These are phyloP conservation scores for Thymelicus acteon DNA, from an alignment of 2,888 invertebrate genomes.

Conservation along the genomic window DNA sequence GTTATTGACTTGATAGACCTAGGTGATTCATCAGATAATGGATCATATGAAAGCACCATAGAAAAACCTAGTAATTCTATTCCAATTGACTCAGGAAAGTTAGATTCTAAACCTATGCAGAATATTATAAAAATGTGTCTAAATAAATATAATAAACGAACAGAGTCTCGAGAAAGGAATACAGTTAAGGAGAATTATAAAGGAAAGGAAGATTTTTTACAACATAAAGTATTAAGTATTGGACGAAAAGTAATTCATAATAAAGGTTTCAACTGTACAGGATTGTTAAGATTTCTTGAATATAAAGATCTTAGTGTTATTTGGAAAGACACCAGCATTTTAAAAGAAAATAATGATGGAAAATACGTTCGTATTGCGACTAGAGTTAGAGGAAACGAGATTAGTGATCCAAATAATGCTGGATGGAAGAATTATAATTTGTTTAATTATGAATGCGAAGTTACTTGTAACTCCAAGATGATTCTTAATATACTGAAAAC, in stretches of 20 bases:
- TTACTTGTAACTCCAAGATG: conserved; percentile 36
- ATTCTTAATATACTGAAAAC: conserved; percentile 26
- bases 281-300: conserved; percentile 68
- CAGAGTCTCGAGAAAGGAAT: conserved; percentile 43
- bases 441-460: conserved; percentile 17
- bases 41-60: conserved; percentile 45
- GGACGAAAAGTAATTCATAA: conserved; percentile 69
- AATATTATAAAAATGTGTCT: conserved; percentile 60
- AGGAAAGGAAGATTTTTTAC: conserved; percentile 54
- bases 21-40: conserved; percentile 64
- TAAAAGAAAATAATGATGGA: conserved; percentile 6
- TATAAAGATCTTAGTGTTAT: conserved; percentile 63
- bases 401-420: conserved; percentile 44
- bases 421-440: conserved; percentile 51
- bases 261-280: conserved; percentile 61
- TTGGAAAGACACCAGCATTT: conserved; percentile 52
- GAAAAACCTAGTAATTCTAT: conserved; percentile 36
- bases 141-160: conserved; percentile 56
- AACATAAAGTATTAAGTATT: conserved; percentile 71
- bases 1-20: conserved; percentile 61
- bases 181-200: conserved; percentile 37
- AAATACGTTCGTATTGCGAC: conserved; percentile 58
- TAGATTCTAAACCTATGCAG: conserved; percentile 55
- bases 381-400: conserved; percentile 49
- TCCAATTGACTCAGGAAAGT: conserved; percentile 39